Evolutionary conservation across 2,797 vertebrate species (phyloP), one percentile per base, ranked within the genome.

Genomic region (Pelodytes ibericus): DNA sequence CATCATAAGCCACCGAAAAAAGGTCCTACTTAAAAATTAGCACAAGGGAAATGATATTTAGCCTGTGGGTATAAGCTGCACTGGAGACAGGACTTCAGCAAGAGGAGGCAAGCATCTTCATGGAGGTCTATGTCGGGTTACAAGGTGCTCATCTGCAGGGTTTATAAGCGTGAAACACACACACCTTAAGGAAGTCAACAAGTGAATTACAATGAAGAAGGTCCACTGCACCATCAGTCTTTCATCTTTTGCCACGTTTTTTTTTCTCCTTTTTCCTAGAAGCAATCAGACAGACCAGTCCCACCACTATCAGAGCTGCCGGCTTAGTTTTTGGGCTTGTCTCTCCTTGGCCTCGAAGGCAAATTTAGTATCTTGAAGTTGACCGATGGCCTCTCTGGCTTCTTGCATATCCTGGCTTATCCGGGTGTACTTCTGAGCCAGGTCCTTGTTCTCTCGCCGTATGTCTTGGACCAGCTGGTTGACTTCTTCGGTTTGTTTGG

Each of bases 241-340:
- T 20, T 4, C 26, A 57, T 58, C 33, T 71, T 41, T 27, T 56
- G n/a, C 11, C 27, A n/a, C 9, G 11, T 11, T 36, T 36, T 36
- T 36, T 6, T 36, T 36, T 36, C 5, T 6, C 33, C 33, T 36
- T 13, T 36, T 5, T 5, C 13, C 5, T 13, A 36, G 33, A 5
- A 36, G 33, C 13, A 36, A 36, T 36, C 13, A 36, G 5, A 36
- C 33, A 36, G 5, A 36, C 13, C 13, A 36, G 5, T 36, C 5
- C 33, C 33, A 5, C 33, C 33, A 36, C 33, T 18, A 20, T 73
- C 51, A 95, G 73, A 96, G 90, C 77, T 95, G 94, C 51, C 93
- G 84, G 80, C 89, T 95, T 68, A 95, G 94, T 84, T 95, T 95
- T 87, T 94, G 94, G 2, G 94, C 94, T 88, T 95, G 94, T 33